phyloP scores from a whole-genome alignment of 2,888 invertebrate genomes.

The Ormyrus rosae region DNA sequence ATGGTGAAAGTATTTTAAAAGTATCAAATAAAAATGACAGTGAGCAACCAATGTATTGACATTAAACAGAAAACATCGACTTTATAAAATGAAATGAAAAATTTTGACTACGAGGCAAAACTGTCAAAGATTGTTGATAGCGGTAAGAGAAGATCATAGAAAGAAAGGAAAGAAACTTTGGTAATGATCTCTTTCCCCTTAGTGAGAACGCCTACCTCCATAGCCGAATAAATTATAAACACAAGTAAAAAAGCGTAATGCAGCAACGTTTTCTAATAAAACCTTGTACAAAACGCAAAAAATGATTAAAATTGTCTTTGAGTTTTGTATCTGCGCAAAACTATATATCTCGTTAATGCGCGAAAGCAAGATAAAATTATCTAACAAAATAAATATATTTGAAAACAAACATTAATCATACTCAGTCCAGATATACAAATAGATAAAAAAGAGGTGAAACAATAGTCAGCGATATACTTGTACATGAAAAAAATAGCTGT shows the following conservation, averaged over 20 bases:
- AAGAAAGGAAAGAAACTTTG: slow-evolving; percentile 24
- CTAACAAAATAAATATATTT: slow-evolving; percentile 11
- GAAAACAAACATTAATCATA: neutral
- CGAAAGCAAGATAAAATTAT: slow-evolving; percentile 4
- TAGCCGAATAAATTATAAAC: slow-evolving; percentile 51
- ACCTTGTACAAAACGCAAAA: slow-evolving; percentile 39
- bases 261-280: slow-evolving; percentile 25
- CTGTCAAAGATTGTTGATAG: slow-evolving; percentile 9
- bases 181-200: slow-evolving; percentile 42
- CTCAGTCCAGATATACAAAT: neutral
- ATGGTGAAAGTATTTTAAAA: neutral
- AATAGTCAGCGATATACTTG: slow-evolving; percentile 7
- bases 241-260: neutral
- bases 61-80: slow-evolving; percentile 5
- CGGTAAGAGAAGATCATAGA: neutral
- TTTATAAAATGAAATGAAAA: slow-evolving; percentile 23
- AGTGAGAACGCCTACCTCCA: slow-evolving; percentile 62
- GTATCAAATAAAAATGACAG: slow-evolving; percentile 9
- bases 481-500: slow-evolving; percentile 20
- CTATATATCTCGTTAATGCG: slow-evolving; percentile 5
- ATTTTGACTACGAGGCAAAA: neutral
- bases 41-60: neutral
- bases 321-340: neutral
- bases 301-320: slow-evolving; percentile 8
- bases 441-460: neutral